A percentile compares a stretch with the other conserved stretches of the same genome.
Conservation (phyloP, 1,140 invertebrate species). For the Cotesia typhae region DNA sequence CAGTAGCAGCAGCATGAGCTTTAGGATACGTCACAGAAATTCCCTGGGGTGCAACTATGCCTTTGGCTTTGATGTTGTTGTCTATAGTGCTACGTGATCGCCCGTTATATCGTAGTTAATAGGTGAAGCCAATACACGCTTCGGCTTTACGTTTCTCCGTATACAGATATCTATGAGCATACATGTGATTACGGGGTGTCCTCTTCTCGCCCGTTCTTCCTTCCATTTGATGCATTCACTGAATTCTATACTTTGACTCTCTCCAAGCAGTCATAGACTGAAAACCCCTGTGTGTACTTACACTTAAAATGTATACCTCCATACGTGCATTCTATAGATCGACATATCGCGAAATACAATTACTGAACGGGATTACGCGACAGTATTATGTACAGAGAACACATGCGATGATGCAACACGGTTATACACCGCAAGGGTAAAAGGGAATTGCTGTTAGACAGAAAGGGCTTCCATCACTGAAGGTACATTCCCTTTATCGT, state of each 20-base stretch:
- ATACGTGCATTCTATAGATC: constrained; percentile 31
- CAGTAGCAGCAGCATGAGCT: constrained; percentile 13
- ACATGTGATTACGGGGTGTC: not conserved
- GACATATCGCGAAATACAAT: constrained; percentile 58
- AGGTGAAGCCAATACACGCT: constrained; percentile 48
- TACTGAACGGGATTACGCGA: constrained; percentile 48
- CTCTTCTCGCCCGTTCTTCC: constrained; percentile 13
- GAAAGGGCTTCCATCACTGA: not conserved
- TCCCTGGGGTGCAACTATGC: constrained; percentile 60
- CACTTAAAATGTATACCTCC: not conserved
- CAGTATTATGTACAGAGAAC: too few species aligned
- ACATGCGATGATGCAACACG: constrained; percentile 32
- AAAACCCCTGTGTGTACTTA: constrained; percentile 2
- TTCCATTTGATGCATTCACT: too few species aligned
- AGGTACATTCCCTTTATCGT: too few species aligned
- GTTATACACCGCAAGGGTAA: constrained; percentile 33
- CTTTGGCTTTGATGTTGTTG: constrained; percentile 67
- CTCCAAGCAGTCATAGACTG: too few species aligned
- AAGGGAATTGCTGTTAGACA: not conserved
- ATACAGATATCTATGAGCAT: not conserved
- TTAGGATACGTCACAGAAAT: constrained; percentile 45
- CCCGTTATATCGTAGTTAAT: constrained; percentile 58
- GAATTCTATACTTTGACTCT: too few species aligned
- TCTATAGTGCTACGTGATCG: constrained; percentile 56
- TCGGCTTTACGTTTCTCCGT: constrained; percentile 16